Base-by-base conservation (phyloP, 2,888 invertebrate species). In the Dolomedes plantarius region DNA sequence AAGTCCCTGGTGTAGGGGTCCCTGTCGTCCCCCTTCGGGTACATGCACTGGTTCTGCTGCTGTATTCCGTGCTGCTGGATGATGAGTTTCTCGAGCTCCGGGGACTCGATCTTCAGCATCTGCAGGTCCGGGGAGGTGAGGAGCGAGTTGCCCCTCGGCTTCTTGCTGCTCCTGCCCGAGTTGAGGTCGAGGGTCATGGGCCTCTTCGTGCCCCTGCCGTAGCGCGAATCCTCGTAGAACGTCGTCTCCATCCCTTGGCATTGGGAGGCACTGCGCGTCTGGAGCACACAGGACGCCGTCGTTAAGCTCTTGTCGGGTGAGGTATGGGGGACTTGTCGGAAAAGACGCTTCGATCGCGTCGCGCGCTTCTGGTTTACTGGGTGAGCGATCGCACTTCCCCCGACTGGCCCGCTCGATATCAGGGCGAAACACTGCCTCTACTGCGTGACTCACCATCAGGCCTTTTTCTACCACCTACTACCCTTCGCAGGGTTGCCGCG, bases 31-130 rank as follows among this genome's bases (percentile, higher is more conserved):
- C 94, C 93, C 46, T 90, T 92, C 91, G 90, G 89, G 83, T 91
- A 91, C 89, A 90, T 91, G 69, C 91, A 91, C 6, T 92, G 91
- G 28, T 92, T 91, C 27, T 92, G 91, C 90, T 92, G 91, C 0
- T 46, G 68, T 1, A 50, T 23, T 23, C 90, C 91, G 7, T 91
- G 91, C 32, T 90, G 91, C 89, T 97, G 94, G 6, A 85, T 77
- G 89, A 98, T 95, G 90, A 98, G 93, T 90, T 95, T 96, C 91
- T 98, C 98, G 85, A 98, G 92, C 91, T 98, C 98, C 0, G 98
- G 98, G 0, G 97, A 95, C 46, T 94, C 96, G 71, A 98, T 92
- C 91, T 96, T 97, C 89, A 96, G 92, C 94, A 95, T 95, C 91
- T 96, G 95, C 68, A 97, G 92, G 91, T 98, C 97, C 0, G 98